Conservation (phyloP, 53 echinoderm and acorn worm genomes). For the Pentamera pediparva region DNA sequence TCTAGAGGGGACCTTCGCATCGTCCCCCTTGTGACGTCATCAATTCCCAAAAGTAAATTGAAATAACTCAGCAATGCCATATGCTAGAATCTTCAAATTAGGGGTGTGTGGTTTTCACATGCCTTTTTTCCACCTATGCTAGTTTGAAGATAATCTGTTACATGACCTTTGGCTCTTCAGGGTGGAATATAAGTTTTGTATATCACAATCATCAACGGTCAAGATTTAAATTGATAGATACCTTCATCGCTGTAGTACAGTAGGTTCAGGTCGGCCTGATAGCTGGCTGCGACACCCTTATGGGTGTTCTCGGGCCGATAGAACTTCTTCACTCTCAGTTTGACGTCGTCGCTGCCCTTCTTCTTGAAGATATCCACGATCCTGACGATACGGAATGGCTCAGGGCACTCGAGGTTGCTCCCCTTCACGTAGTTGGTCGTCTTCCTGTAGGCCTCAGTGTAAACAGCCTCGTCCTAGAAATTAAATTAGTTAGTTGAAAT, state of each 20-base stretch:
- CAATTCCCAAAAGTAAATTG: too few species aligned
- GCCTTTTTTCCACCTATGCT: too few species aligned
- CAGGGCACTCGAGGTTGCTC: slow-evolving; percentile 86
- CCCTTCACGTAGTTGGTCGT: slow-evolving; percentile 86
- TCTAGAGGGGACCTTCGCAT: too few species aligned
- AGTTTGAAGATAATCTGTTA: too few species aligned
- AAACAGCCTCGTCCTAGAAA: slow-evolving; percentile 75
- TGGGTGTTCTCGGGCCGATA: slow-evolving; percentile 97
- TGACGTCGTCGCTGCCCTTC: slow-evolving; percentile 60
- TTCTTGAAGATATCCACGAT: slow-evolving; percentile 61
- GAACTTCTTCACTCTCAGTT: slow-evolving; percentile 72
- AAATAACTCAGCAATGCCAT: too few species aligned
- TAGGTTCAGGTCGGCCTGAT: slow-evolving; percentile 86
- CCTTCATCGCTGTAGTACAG: slow-evolving; percentile 98
- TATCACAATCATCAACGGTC: too few species aligned
- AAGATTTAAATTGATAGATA: slow-evolving; percentile 9
- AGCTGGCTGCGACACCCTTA: slow-evolving; percentile 70
- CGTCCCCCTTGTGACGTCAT: too few species aligned
- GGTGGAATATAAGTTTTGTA: too few species aligned
- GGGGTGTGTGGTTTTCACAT: too few species aligned
- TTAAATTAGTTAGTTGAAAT: not conserved
- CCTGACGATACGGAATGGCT: slow-evolving; percentile 84
- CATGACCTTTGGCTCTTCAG: too few species aligned
- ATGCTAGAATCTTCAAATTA: too few species aligned
- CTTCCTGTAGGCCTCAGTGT: slow-evolving; percentile 90